Conservation (phyloP, 2,797 vertebrate species). For the Threskiornis aethiopicus region DNA sequence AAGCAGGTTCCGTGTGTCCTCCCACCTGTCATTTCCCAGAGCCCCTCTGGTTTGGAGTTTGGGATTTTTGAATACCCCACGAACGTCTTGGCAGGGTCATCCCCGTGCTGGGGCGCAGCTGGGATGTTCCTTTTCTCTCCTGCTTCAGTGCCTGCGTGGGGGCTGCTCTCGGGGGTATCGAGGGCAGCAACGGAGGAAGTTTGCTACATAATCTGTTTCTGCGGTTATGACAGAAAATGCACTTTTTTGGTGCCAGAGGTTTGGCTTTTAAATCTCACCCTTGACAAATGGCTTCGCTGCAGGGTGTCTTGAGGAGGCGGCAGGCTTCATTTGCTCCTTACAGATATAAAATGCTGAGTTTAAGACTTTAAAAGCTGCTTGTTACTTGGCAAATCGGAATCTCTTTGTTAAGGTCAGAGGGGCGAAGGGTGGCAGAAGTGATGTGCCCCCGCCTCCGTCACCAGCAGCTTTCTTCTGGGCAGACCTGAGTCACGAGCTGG, state of each 20-base stretch:
- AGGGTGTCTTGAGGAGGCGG: neutral
- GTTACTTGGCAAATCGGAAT: neutral
- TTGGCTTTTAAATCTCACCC: neutral
- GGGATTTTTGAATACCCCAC: neutral
- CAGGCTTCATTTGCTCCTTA: neutral
- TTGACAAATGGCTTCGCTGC: neutral
- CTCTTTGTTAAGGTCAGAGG: neutral
- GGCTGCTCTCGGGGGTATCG: neutral
- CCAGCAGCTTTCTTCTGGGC: neutral
- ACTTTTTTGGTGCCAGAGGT: neutral
- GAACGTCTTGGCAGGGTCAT: fast-evolving
- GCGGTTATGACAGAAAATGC: neutral
- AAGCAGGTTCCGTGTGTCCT: neutral
- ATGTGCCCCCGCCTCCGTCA: too few species aligned
- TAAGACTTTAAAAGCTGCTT: neutral
- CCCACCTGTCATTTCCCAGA: neutral
- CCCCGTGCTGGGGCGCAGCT: neutral
- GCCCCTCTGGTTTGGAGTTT: neutral
- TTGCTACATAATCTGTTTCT: neutral
- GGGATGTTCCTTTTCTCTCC: neutral
- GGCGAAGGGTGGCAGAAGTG: neutral
- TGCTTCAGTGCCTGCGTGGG: neutral
- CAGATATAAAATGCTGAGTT: neutral
- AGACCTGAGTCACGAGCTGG: neutral
- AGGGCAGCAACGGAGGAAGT: neutral